Evolutionary conservation across 2,113 vertebrate genomes (phyloP), one percentile per base, ranked within the genome.

Genomic region (Natator depressus): DNA sequence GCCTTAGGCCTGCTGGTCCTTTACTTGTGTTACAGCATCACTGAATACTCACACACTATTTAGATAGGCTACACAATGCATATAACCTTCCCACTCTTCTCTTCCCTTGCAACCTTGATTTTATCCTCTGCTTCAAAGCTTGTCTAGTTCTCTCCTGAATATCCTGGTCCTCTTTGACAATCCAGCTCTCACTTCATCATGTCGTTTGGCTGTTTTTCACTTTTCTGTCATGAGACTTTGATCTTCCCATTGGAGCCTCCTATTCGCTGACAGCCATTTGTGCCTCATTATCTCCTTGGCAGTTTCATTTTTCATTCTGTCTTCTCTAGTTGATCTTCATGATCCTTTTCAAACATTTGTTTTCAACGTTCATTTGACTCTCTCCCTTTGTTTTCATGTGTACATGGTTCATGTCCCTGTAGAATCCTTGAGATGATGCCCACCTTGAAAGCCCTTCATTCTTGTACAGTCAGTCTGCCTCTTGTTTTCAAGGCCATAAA

Each of bases 201-300:
- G 84, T 95, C 81, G 80, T 94, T 84, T 88, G 24, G 35, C 86
- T 83, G 81, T 53, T 87, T 69, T 93, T 91, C 31, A 81, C 82
- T 89, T 65, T 80, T 94, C 94, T 94, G 76, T 89, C 80, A 75
- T 42, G 19, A 98, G 90, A 69, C 89, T 57, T 78, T 92, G 62
- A 91, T 97, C 93, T 85, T 92, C 85, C 85, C 91, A 82, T 72
- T 55, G 5, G 85, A 95, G 42, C 92, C 80, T 75, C 25, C 53
- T 92, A 72, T 91, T 93, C 82, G 88, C 75, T 91, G 88, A 94
- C 90, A 90, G 84, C 85, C 85, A 38, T 97, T 89, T 97, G 93
- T 97, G 94, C 93, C 82, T 97, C 91, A 94, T 97, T 97, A 96
- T 97, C 95, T 97, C 80, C 83, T 91, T 84, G 88, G 94, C 24